Base-by-base conservation (phyloP, 2,888 invertebrate genomes). In the Thereva nobilitata region DNA sequence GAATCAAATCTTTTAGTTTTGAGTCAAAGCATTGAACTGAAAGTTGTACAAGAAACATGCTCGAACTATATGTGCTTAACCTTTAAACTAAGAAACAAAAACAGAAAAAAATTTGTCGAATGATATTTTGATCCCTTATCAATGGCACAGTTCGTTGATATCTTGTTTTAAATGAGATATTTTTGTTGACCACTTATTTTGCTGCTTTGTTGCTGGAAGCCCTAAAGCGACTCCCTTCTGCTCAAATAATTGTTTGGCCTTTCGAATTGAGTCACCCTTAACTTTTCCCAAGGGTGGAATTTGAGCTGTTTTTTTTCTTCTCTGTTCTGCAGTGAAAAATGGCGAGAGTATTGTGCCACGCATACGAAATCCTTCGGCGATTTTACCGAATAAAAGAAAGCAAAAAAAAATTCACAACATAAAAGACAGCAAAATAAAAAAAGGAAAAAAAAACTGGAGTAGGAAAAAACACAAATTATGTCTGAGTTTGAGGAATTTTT, bases 321-420 rank as follows among this genome's bases (percentile, higher is more conserved):
- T 68, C 57, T 68, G 41, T 68, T 45, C 37, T 44, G 12, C 35
- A 64, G 64, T 65, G 68, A 68, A 68, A 68, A 68, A 68, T 68
- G 57, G 56, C 52, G n/a, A 10, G 45, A 52, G 56, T 41, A 50
- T 54, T 44, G 34, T 45, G 54, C 50, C 57, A 57, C 66, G 68
- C 68, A 68, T 66, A 68, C 68, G 56, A 68, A 66, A 57, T 64
- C 42, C 34, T 52, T 38, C 9, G 47, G 67, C 47, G 49, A 35
- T 45, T 52, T 52, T 4, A 34, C 23, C 23, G 23, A 10, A 23
- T 5, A 8, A 12, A 59, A 59, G 45, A 35, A 49, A 37, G 40
- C 47, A 8, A 34, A 57, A 45, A 35, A 45, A n/a, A n/a, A n/a
- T n/a, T n/a, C n/a, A n/a, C n/a, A n/a, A 38, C 35, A 49, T 10